A percentile compares a stretch with the other conserved stretches of the same genome.
Conservation (phyloP, 1,140 invertebrate genomes). For the Drosophila punjabiensis region DNA sequence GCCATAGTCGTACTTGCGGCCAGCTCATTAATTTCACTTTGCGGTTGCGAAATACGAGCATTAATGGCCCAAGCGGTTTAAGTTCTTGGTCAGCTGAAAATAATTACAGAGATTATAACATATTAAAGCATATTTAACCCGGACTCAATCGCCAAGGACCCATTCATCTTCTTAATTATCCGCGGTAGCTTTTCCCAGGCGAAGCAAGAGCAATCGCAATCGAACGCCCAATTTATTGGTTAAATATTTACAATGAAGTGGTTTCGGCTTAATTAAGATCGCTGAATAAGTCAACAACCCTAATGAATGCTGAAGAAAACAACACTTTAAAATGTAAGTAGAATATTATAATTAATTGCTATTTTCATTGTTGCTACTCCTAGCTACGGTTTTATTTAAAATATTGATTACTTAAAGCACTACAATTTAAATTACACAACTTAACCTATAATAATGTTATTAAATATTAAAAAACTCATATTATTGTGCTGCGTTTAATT, state of each 20-base stretch:
- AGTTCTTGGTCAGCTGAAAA: constrained; percentile 23
- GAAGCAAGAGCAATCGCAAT: not conserved
- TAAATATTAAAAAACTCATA: not conserved
- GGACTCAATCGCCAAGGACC: not conserved
- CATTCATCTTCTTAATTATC: constrained; percentile 18
- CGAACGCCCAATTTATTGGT: constrained; percentile 15
- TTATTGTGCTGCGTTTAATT: not conserved
- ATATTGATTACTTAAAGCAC: not conserved
- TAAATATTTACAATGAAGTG: constrained; percentile 10
- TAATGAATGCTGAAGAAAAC: not conserved
- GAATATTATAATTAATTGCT: not conserved
- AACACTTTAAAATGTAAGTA: not conserved
- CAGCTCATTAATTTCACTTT: constrained; percentile 38
- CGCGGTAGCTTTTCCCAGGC: not conserved
- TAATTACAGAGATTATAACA: constrained; percentile 39
- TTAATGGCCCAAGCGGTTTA: constrained; percentile 9
- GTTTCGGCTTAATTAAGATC: not conserved
- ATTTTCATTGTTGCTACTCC: not conserved
- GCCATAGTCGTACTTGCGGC: constrained; percentile 13
- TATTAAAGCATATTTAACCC: constrained; percentile 23
- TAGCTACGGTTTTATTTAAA: not conserved
- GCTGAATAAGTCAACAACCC: not conserved
- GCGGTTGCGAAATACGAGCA: constrained; percentile 16
- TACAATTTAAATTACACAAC: not conserved
- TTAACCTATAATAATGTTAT: too few relatives aligned